phyloP scores from a whole-genome alignment of 1,140 invertebrate genomes.

The Caenorhabditis elegans region WBcel235 BX284604.4:12698501-12699000 shows the following conservation, averaged over 20 bases:
- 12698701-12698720: not conserved
- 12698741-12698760: constrained; percentile 18
- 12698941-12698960: not conserved
- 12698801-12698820: constrained; percentile 11
- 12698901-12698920: not conserved
- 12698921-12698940: too few species aligned
- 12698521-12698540: too few species aligned
- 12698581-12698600: too few species aligned
- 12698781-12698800: constrained; percentile 6
- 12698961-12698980: not conserved
- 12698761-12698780: not conserved
- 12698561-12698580: too few species aligned
- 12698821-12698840: not conserved
- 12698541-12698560: too few species aligned
- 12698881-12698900: too few species aligned
- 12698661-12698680: not conserved
- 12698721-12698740: not conserved
- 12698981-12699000: not conserved
- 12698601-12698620: too few species aligned
- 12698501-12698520: too few species aligned
- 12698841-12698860: not conserved
- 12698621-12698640: too few species aligned
- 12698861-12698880: too few species aligned
- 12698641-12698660: not conserved
- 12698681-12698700: not conserved